Evolutionary conservation across 1,140 invertebrate genomes (phyloP).

Genomic region (Reticulitermes speratus): DNA sequence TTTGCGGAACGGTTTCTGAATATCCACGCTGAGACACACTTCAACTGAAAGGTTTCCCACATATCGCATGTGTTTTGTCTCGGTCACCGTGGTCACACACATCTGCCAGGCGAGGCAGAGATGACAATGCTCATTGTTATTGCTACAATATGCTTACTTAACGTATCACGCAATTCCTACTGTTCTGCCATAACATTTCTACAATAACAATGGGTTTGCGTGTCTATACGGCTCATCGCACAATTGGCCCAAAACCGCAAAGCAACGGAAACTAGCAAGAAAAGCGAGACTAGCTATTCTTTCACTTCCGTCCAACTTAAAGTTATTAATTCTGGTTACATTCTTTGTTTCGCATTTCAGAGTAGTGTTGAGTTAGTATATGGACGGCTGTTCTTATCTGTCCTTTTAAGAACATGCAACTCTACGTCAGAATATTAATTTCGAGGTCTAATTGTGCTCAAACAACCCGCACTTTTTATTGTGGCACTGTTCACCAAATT

Average conservation of each 20-base stretch:
- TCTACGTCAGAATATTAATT: too few relatives aligned
- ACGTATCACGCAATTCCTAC: constrained; percentile 11
- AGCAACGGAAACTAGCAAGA: background rate
- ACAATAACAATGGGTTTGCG: background rate
- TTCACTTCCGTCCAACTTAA: background rate
- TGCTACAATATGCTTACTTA: constrained; percentile 1
- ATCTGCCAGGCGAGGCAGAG: constrained; percentile 4
- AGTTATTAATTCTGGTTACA: background rate
- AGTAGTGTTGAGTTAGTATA: background rate
- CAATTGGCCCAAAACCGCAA: constrained; percentile 9
- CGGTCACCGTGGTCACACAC: background rate
- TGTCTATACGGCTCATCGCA: background rate
- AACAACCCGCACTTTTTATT: too few relatives aligned
- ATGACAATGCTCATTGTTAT: constrained; percentile 3
- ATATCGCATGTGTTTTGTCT: constrained; percentile 1
- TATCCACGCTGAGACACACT: too few relatives aligned
- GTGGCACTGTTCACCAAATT: too few relatives aligned
- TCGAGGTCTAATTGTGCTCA: too few relatives aligned
- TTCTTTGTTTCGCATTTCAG: background rate
- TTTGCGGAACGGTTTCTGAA: too few relatives aligned
- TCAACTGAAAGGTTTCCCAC: background rate
- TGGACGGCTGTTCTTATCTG: too few relatives aligned
- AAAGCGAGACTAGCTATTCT: background rate
- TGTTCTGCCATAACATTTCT: background rate
- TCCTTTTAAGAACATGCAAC: too few relatives aligned